These are phyloP conservation scores for Asobara japonica DNA, from an alignment of 1,140 invertebrate genomes.

Conservation along the genomic window DNA sequence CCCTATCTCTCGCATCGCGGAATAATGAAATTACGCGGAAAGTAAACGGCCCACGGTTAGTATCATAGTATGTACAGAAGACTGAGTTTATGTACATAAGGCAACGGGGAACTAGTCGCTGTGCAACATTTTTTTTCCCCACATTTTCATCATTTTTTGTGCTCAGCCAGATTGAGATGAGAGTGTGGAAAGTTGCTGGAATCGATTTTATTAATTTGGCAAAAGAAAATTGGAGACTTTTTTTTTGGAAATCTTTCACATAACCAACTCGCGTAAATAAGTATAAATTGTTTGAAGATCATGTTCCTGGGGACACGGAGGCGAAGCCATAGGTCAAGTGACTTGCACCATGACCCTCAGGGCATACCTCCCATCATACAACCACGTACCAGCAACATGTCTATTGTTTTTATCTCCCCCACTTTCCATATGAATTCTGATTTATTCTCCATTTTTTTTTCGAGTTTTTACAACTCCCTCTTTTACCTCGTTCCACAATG, in stretches of 20 bases:
- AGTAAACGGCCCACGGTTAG: conserved; percentile 32
- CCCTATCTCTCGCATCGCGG: conserved; percentile 47
- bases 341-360: conserved; percentile 37
- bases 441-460: conserved; percentile 17
- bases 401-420: conserved; percentile 33
- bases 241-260: no score
- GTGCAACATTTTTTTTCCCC: not conserved
- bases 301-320: conserved; percentile 49
- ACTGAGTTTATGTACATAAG: not conserved
- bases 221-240: no score
- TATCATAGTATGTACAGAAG: conserved; percentile 3
- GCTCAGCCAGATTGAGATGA: not conserved
- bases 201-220: no score
- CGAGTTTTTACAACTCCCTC: not conserved
- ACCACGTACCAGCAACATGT: conserved; percentile 13
- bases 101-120: not conserved
- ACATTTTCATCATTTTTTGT: no score
- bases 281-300: no score
- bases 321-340: conserved; percentile 47
- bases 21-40: conserved; percentile 62
- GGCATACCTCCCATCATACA: conserved; percentile 40
- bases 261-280: no score
- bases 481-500: not conserved
- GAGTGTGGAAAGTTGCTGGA: not conserved
- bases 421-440: conserved; percentile 12